phyloP scores from a whole-genome alignment of 2,888 invertebrate genomes.

The Melinaea menophilus region DNA sequence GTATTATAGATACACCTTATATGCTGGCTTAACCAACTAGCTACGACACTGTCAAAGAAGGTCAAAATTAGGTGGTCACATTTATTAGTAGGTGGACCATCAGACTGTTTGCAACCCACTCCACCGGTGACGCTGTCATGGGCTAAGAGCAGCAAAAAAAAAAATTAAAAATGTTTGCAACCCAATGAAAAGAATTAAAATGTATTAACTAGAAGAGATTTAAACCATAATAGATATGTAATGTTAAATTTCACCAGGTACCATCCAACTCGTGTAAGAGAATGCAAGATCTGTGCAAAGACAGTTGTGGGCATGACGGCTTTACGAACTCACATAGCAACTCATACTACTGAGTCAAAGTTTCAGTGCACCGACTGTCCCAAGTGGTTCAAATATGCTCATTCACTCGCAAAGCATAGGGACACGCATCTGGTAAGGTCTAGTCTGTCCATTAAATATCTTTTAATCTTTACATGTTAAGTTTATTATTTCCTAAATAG shows the following conservation, averaged over 20 bases:
- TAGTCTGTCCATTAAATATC: background rate
- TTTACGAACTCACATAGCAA: conserved; percentile 46
- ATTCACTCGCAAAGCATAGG: conserved; percentile 66
- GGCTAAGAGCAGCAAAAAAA: too few relatives aligned
- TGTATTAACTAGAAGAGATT: too few relatives aligned
- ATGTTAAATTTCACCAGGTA: conserved; percentile 35
- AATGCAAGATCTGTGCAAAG: conserved; percentile 56
- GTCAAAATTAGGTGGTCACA: too few relatives aligned
- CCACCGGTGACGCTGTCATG: too few relatives aligned
- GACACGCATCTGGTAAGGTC: conserved; percentile 62
- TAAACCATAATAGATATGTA: too few relatives aligned
- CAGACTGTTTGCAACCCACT: too few relatives aligned
- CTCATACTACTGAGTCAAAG: conserved; percentile 48
- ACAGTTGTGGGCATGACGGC: conserved; percentile 44
- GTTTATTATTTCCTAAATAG: too few relatives aligned
- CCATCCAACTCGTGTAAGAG: conserved; percentile 48
- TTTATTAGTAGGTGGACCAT: too few relatives aligned
- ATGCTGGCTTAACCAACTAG: background rate
- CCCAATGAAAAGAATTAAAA: too few relatives aligned
- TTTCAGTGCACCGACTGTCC: conserved; percentile 62
- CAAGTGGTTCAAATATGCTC: conserved; percentile 64
- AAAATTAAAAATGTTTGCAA: too few relatives aligned
- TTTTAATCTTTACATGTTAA: too few relatives aligned
- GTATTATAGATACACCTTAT: conserved; percentile 16
- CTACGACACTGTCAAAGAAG: too few relatives aligned